Evolutionary conservation across 2,113 vertebrate genomes (phyloP).

Genomic region (Crypturellus undulatus): DNA sequence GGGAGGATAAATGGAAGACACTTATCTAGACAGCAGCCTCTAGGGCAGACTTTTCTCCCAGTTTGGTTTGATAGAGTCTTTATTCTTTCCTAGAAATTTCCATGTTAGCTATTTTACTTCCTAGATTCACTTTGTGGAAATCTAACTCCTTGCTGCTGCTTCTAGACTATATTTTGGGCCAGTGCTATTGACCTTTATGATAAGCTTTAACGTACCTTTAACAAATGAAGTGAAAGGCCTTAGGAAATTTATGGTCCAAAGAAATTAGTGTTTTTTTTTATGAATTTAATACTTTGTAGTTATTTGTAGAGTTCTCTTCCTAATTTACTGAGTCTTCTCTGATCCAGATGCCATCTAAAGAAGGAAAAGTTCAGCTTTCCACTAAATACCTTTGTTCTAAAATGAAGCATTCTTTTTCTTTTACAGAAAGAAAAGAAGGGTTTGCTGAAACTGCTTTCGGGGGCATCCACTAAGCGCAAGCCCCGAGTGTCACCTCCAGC

Average conservation of each 20-base stretch:
- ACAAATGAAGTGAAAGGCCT: not conserved
- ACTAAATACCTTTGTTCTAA: not conserved
- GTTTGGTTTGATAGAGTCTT: not conserved
- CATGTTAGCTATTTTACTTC: not conserved
- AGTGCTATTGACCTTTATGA: not conserved
- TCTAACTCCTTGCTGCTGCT: not conserved
- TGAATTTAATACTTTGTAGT: not conserved
- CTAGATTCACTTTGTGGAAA: not conserved
- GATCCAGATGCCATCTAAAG: fast-evolving
- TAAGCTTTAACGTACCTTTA: not conserved
- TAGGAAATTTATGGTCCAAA: not conserved
- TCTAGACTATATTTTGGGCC: not conserved
- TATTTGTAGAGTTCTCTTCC: not conserved
- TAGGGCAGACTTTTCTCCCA: conserved; percentile 22
- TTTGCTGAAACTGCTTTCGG: conserved; percentile 91
- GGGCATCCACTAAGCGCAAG: conserved; percentile 93
- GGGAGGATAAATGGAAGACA: conserved; percentile 34
- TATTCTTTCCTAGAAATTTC: not conserved
- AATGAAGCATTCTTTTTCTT: not conserved
- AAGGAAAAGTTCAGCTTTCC: not conserved
- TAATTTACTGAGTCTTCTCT: not conserved
- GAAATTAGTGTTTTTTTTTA: not conserved
- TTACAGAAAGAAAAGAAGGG: conserved; percentile 96
- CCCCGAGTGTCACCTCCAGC: conserved; percentile 90
- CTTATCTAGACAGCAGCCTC: conserved; percentile 27